Evolutionary conservation across 2,888 invertebrate species (phyloP).

Genomic region (Cantharis lateralis): DNA sequence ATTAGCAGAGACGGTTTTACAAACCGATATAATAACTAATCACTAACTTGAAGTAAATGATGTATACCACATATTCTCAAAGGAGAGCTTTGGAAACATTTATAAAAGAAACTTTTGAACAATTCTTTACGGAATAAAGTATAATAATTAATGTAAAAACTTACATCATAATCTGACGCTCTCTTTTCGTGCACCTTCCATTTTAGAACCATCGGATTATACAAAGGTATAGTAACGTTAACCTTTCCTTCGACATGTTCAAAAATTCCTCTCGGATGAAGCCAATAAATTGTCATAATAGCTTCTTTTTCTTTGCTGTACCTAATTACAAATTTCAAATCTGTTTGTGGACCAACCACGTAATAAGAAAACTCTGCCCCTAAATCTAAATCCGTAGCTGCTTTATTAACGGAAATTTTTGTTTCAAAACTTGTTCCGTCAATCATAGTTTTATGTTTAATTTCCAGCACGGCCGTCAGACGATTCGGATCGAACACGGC

Average conservation of each 20-base stretch:
- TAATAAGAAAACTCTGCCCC: conserved; percentile 62
- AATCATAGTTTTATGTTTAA: conserved; percentile 51
- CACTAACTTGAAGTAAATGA: conserved; percentile 35
- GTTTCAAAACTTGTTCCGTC: conserved; percentile 67
- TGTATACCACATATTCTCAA: conserved; percentile 38
- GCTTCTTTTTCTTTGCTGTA: conserved; percentile 68
- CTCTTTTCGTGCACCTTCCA: conserved; percentile 71
- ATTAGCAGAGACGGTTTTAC: conserved; percentile 37
- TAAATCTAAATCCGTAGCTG: conserved; percentile 69
- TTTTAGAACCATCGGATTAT: conserved; percentile 70
- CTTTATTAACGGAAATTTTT: conserved; percentile 65
- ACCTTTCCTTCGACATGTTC: conserved; percentile 71
- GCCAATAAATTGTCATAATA: conserved; percentile 61
- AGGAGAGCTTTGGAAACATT: conserved; percentile 36
- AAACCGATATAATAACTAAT: conserved; percentile 39
- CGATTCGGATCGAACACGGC: conserved; percentile 59
- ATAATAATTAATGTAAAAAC: conserved; percentile 46
- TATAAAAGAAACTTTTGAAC: conserved; percentile 38
- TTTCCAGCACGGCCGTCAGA: conserved; percentile 63
- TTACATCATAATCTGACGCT: conserved; percentile 71
- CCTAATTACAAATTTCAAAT: conserved; percentile 57
- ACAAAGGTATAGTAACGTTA: conserved; percentile 75
- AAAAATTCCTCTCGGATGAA: conserved; percentile 68
- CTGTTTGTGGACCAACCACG: conserved; percentile 61
- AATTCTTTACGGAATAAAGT: conserved; percentile 36